Evolutionary conservation across 2,797 vertebrate species (phyloP), one percentile per base, ranked within the genome.

Genomic region (Danionella dracula): DNA sequence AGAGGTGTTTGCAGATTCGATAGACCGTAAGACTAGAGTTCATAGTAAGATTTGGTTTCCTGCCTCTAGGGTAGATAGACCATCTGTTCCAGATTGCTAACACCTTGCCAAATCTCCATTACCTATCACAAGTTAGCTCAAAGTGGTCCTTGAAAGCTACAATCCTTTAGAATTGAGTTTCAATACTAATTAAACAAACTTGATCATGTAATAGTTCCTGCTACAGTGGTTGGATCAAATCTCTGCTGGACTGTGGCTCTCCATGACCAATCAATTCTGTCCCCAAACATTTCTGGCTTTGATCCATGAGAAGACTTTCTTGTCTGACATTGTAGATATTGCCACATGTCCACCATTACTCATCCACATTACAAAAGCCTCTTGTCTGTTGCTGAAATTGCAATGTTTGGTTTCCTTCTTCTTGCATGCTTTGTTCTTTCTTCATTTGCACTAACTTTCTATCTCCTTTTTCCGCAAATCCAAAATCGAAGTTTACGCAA

Each of bases 11-110:
- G 96, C 95, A 74, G 97, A 99, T 90, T 98, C 97, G 93, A 98
- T 98, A 93, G 97, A 99, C 94, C 97, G 97, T 99, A 99, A 99
- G 97, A 98, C 87, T 94, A 96, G 95, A 98, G 83, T 99, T 92
- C 88, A 99, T 97, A 99, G 97, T 99, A 99, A 99, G 97, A 93
- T 88, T 94, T 86, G 88, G 90, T 89, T 93, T 95, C 93, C 91
- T 92, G 93, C 91, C 89, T 94, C 90, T 91, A 79, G 90, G 92
- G 92, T 91, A 91, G 93, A 93, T 90, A 90, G 92, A 93, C 82
- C 85, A 67, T 50, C 32, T 37, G 40, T 58, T 29, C 44, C 8
- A 13, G 13, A 7, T 19, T 38, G 20, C 49, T 46, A 41, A 66
- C n/a, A 46, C 46, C 16, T 66, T 23, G 41, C 9, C 27, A 35